Conservation (phyloP, 2,113 vertebrate species). For the Condylura cristata region DNA sequence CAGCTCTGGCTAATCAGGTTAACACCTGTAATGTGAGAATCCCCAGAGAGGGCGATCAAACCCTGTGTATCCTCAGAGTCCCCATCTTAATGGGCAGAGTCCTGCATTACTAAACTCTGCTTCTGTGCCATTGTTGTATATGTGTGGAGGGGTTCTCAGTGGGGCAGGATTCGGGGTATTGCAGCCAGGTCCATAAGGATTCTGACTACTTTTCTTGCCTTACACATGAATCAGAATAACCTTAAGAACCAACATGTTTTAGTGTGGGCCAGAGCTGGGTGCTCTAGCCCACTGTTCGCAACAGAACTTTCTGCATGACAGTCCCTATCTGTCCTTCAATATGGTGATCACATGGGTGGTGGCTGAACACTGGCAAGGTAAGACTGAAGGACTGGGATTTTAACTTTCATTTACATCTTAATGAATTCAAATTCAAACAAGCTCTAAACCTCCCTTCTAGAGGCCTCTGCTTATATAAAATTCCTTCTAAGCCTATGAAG, state of each 20-base stretch:
- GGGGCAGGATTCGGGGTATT: neutral
- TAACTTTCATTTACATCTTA: neutral
- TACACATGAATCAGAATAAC: neutral
- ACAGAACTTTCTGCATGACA: accelerated
- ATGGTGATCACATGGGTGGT: accelerated
- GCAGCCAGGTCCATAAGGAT: neutral
- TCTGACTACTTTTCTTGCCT: neutral
- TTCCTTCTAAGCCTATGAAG: neutral
- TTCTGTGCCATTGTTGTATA: neutral
- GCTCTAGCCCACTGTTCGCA: accelerated
- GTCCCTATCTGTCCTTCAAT: neutral
- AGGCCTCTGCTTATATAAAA: neutral
- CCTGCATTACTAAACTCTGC: neutral
- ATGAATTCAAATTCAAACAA: neutral
- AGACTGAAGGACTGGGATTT: neutral
- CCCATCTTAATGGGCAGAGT: neutral
- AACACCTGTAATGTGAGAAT: neutral
- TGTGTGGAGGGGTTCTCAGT: neutral
- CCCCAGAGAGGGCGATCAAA: neutral
- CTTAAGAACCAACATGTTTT: neutral
- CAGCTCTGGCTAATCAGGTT: slow-evolving; percentile 39
- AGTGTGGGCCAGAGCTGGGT: neutral
- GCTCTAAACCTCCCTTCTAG: neutral
- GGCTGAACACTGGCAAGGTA: too few species aligned
- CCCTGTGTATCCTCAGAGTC: neutral